Base-by-base conservation (phyloP, 1,140 invertebrate genomes). In the Trichonephila inaurata region DNA sequence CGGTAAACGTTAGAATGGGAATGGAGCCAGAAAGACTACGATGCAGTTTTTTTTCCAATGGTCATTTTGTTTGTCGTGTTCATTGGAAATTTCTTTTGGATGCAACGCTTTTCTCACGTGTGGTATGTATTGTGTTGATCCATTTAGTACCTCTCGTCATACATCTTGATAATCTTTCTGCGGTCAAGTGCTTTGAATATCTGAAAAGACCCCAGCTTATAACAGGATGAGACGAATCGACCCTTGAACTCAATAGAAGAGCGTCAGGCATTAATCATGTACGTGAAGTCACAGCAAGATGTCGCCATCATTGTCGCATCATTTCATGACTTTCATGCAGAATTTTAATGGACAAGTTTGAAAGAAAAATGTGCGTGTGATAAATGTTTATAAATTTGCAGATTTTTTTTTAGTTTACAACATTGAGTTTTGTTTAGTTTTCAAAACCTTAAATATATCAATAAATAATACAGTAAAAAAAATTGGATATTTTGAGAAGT, bases 1-100 rank as follows among this genome's bases (percentile, higher is more conserved):
- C 81, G 81, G 90, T 62, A 85, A 85, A 66, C 82, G 89, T 82
- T 69, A 82, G 28, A 82, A 51, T 82, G 90, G 90, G 90, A 83
- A 64, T 12, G 82, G 81, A 58, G 60, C 81, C 81, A 92, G 51
- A 81, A 69, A 92, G 58, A 51, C 81, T 66, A 33, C 19, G 28
- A 28, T 60, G 83, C 58, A n/a, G 33, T 24, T 85, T 61, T 58
- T 85, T 85, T 85, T 28, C 72, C 33, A 18, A 77, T 77, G 33
- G 28, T 19, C 24, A 77, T 77, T 77, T 77, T 77, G 33, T 77
- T 77, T 77, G 72, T 77, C 33, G 14, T 40, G 28, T 77, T 77
- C 72, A 33, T 77, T 77, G 72, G 28, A 19, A 40, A 33, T 77
- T 77, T 72, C 24, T 72, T 77, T 77, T 16, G 10, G 33, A 19